Conservation (phyloP, 2,797 vertebrate genomes). For the Cyclopterus lumpus region DNA sequence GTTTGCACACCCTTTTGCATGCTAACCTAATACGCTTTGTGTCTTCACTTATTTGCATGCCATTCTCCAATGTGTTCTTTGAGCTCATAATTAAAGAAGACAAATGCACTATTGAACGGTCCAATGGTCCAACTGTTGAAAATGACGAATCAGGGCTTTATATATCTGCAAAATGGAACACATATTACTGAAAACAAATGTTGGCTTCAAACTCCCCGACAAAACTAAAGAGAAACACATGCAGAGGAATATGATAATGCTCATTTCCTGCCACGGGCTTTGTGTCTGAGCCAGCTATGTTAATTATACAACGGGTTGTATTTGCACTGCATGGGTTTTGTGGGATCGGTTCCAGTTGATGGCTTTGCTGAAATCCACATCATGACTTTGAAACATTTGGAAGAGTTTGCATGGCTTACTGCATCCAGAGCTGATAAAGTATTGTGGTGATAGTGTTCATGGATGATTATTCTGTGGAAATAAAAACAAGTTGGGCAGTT, state of each 20-base stretch:
- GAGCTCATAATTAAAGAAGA: neutral
- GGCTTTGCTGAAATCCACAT: slow-evolving; percentile 60
- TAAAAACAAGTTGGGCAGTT: slow-evolving; percentile 28
- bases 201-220: slow-evolving; percentile 39
- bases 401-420: slow-evolving; percentile 41
- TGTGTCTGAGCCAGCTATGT: slow-evolving; percentile 68
- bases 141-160: slow-evolving; percentile 44
- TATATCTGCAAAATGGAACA: slow-evolving; percentile 40
- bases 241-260: slow-evolving; percentile 70
- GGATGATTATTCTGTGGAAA: slow-evolving; percentile 34
- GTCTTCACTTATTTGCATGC: neutral
- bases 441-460: slow-evolving; percentile 24
- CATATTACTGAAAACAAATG: slow-evolving; percentile 57
- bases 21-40: slow-evolving; percentile 2
- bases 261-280: slow-evolving; percentile 76
- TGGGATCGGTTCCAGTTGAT: slow-evolving; percentile 48
- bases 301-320: slow-evolving; percentile 64
- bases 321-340: slow-evolving; percentile 52
- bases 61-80: neutral
- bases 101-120: neutral
- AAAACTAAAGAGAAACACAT: slow-evolving; percentile 76
- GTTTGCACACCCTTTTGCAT: neutral
- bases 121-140: slow-evolving; percentile 18
- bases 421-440: slow-evolving; percentile 18
- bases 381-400: slow-evolving; percentile 49